A percentile compares a stretch with the other conserved stretches of the same genome.
These are phyloP conservation scores for Euphonia xanthogaster DNA, from an alignment of 2,797 vertebrate genomes.

Conservation along the genomic window DNA sequence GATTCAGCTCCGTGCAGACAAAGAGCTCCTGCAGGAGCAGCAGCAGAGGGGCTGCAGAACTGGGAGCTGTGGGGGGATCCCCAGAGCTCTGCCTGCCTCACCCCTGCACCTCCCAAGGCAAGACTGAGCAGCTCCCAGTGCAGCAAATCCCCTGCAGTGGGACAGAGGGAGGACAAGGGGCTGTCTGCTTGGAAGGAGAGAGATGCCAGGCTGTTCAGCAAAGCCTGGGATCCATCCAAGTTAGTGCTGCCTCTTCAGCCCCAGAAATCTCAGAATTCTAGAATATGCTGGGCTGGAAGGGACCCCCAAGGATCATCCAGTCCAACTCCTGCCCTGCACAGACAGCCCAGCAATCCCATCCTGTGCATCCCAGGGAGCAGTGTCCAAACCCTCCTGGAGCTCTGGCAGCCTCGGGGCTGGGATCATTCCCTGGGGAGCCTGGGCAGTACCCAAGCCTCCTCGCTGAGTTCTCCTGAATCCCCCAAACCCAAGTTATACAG, in stretches of 20 bases:
- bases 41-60: not conserved
- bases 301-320: not conserved
- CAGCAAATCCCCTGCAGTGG: not conserved
- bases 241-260: not conserved
- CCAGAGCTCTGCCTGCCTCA: not conserved
- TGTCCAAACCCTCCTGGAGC: not conserved
- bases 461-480: not conserved
- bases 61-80: not conserved
- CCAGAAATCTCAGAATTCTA: not conserved
- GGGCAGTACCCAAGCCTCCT: not conserved
- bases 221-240: not conserved
- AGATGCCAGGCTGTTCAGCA: not conserved
- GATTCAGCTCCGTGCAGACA: not conserved
- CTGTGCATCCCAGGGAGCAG: rapidly evolving
- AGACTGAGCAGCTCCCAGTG: not conserved
- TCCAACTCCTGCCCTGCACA: rapidly evolving
- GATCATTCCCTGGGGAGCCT: not conserved
- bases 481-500: rapidly evolving
- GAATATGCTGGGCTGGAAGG: not conserved
- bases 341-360: not conserved
- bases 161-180: not conserved
- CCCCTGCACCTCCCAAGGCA: not conserved
- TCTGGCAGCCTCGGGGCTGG: rapidly evolving
- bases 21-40: not conserved
- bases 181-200: not conserved